These are phyloP conservation scores for Lagenorhynchus albirostris DNA, from an alignment of 2,113 vertebrate species.

Conservation along the genomic window DNA sequence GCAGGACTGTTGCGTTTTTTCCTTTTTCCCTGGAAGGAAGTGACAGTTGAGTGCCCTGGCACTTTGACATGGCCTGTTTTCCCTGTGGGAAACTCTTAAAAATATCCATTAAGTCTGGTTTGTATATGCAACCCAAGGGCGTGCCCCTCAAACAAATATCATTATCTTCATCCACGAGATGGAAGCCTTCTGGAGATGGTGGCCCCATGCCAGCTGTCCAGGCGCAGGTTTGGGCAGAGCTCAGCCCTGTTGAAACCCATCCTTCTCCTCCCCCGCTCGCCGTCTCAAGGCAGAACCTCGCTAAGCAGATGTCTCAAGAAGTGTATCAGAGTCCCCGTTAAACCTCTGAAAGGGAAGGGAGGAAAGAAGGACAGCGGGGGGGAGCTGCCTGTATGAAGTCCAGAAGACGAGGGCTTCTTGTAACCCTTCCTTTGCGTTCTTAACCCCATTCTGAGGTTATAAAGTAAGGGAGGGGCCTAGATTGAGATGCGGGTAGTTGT, in stretches of 20 bases:
- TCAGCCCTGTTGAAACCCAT: neutral
- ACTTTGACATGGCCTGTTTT: conserved; percentile 54
- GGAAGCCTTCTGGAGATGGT: neutral
- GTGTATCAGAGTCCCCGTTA: neutral
- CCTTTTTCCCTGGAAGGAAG: neutral
- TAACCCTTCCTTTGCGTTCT: neutral
- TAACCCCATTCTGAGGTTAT: neutral
- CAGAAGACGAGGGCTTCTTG: neutral
- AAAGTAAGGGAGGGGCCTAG: too few relatives aligned
- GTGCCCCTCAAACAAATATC: conserved; percentile 25
- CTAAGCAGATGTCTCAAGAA: neutral
- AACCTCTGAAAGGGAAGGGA: neutral
- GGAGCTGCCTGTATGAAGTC: too few relatives aligned
- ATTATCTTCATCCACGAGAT: conserved; percentile 7
- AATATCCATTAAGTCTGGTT: conserved; percentile 59
- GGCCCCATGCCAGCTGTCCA: neutral
- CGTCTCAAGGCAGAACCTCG: neutral
- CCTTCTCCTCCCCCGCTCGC: neutral
- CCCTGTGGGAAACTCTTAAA: conserved; percentile 41
- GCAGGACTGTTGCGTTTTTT: neutral
- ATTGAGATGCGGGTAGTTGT: neutral
- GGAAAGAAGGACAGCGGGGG: neutral
- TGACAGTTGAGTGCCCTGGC: conserved; percentile 46
- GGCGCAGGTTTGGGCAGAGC: neutral
- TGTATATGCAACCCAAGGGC: conserved; percentile 51